These are phyloP conservation scores for Oreonectes daqikongensis DNA, from an alignment of 2,797 vertebrate species.

Conservation along the genomic window DNA sequence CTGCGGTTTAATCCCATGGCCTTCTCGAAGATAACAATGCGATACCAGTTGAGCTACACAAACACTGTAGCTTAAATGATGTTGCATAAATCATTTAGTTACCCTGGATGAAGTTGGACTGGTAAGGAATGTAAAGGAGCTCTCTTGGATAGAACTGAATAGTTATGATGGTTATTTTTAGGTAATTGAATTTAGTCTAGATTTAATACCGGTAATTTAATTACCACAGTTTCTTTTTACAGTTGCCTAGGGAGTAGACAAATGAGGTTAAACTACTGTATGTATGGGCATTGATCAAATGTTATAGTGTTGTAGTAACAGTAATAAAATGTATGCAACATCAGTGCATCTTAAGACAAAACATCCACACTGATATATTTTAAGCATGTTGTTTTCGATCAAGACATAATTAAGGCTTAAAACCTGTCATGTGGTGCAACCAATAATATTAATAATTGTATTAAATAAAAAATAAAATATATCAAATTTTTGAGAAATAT, in stretches of 20 bases:
- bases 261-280: not conserved
- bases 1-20: no score
- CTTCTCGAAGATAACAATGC: no score
- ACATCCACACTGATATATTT: no score
- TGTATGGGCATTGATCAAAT: not conserved
- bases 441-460: no score
- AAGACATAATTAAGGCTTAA: no score
- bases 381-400: no score
- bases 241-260: not conserved
- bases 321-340: not conserved
- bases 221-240: constrained; percentile 38
- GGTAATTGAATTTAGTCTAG: constrained; percentile 55
- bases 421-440: no score
- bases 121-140: not conserved
- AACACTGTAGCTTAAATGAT: not conserved
- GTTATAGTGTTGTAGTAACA: not conserved
- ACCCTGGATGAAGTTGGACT: not conserved
- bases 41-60: no score
- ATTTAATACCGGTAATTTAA: constrained; percentile 52
- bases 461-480: no score
- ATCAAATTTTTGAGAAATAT: no score
- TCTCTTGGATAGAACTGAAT: constrained; percentile 15
- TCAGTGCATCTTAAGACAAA: no score
- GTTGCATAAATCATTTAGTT: not conserved
- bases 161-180: constrained; percentile 44